phyloP scores from a whole-genome alignment of 2,888 invertebrate species.

The Morinoia aosen region DNA sequence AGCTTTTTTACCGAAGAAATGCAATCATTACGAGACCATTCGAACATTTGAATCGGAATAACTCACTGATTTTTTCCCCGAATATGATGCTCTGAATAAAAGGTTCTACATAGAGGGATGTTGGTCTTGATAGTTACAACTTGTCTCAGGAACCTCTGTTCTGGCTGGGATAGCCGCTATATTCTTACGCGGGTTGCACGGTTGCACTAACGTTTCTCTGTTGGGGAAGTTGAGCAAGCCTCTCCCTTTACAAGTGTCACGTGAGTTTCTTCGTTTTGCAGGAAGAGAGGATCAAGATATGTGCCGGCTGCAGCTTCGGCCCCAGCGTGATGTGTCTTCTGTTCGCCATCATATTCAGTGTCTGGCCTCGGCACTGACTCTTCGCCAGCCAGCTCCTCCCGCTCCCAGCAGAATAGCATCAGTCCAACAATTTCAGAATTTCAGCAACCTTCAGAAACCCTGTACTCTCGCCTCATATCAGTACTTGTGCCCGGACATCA shows the following conservation, averaged over 20 bases:
- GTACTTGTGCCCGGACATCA: neutral
- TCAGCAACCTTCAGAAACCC: neutral
- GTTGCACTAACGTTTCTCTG: no score
- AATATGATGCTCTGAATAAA: neutral
- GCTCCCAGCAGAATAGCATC: neutral
- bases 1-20: neutral
- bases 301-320: constrained; percentile 33
- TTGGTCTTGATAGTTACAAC: neutral
- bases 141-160: no score
- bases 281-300: constrained; percentile 41
- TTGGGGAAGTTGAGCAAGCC: neutral
- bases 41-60: neutral
- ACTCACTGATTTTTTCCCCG: neutral
- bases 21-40: neutral
- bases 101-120: neutral
- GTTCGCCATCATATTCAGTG: neutral
- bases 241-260: neutral
- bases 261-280: neutral
- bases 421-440: neutral
- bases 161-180: no score
- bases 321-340: neutral
- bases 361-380: neutral
- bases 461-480: neutral
- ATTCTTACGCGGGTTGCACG: no score
- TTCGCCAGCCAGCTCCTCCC: neutral